Percentiles rank a stretch among this genome's conserved stretches.
These are phyloP conservation scores for Erpetoichthys calabaricus DNA, from an alignment of 2,797 vertebrate species.

Conservation along the genomic window DNA sequence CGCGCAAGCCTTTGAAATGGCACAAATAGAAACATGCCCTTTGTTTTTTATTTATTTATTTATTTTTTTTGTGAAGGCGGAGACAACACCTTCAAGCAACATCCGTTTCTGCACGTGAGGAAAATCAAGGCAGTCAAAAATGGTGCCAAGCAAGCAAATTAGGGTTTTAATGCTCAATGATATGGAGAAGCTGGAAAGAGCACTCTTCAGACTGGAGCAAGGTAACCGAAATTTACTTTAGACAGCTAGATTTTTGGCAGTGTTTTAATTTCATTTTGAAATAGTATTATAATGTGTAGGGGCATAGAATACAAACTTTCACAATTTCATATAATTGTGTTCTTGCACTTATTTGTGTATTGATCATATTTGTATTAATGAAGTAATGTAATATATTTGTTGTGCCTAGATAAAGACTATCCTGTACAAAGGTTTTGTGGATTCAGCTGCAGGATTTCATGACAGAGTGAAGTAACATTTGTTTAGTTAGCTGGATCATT, in stretches of 20 bases:
- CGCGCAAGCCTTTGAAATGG: too few relatives aligned
- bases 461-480: too few relatives aligned
- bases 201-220: slow-evolving; percentile 85
- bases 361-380: neutral
- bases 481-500: too few relatives aligned
- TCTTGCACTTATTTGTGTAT: neutral
- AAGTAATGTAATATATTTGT: too few relatives aligned
- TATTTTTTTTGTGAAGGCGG: too few relatives aligned
- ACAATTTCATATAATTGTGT: neutral
- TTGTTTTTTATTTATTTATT: too few relatives aligned
- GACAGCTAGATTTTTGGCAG: neutral
- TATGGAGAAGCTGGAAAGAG: slow-evolving; percentile 78
- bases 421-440: too few relatives aligned
- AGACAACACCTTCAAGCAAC: neutral
- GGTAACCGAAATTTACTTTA: slow-evolving; percentile 39
- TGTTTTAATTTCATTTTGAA: neutral
- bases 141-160: slow-evolving; percentile 68
- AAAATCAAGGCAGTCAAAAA: slow-evolving; percentile 36
- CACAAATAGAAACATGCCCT: too few relatives aligned
- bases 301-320: too few relatives aligned
- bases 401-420: too few relatives aligned
- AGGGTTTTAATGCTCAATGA: slow-evolving; percentile 68
- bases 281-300: neutral
- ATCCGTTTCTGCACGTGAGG: slow-evolving; percentile 24
- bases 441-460: too few relatives aligned